Evolutionary conservation across 2,113 vertebrate species (phyloP).

Genomic region (Zosterops pallidus): DNA sequence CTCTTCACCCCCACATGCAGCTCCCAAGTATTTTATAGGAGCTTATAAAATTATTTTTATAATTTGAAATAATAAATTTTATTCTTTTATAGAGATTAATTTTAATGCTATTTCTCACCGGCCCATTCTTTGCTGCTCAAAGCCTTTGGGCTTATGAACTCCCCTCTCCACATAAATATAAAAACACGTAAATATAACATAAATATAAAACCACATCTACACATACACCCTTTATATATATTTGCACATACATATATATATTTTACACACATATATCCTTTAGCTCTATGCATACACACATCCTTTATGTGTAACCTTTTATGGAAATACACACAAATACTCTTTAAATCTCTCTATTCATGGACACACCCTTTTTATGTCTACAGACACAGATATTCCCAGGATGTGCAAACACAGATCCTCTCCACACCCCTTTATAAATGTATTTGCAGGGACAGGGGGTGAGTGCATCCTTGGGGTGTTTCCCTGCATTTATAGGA

Average conservation of each 20-base stretch:
- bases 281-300: fast-evolving
- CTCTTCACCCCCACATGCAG: background rate
- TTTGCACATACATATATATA: no score
- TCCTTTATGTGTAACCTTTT: background rate
- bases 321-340: background rate
- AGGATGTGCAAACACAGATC: background rate
- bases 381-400: fast-evolving
- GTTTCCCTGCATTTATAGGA: background rate
- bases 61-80: background rate
- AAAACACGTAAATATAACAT: background rate
- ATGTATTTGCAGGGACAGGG: fast-evolving
- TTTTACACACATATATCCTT: no score
- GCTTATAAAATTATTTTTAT: background rate
- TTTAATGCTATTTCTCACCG: background rate
- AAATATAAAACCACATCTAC: no score
- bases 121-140: background rate
- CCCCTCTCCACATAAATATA: background rate
- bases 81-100: background rate
- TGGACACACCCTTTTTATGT: background rate
- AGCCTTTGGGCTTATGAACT: background rate
- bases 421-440: fast-evolving
- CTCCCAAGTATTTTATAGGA: background rate
- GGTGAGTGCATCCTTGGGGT: fast-evolving
- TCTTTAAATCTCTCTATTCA: background rate
- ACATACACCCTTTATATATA: background rate